Base-by-base conservation (phyloP, 2,888 invertebrate genomes). In the Orchestes rusci region DNA sequence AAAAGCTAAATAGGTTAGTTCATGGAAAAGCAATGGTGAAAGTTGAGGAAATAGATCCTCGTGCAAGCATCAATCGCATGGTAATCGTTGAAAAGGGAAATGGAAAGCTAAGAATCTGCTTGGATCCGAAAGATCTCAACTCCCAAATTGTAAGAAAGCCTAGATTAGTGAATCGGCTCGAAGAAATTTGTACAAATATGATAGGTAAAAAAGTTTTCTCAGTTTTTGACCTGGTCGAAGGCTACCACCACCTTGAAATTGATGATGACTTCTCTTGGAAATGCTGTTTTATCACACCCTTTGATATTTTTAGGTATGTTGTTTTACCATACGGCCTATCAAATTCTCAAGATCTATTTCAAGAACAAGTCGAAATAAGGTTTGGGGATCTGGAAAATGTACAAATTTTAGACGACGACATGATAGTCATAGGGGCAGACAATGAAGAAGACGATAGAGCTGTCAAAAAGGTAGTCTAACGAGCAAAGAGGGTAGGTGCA, bases 51-150 rank as follows among this genome's bases (percentile, higher is more conserved):
- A 42, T 48, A 10, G 35, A 46, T 34, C n/a, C 39, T n/a, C 10
- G 29, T 3, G 46, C 42, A 32, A 53, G 50, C 41, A 45, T 50
- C 20, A 50, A 50, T 36, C 30, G 50, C 23, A 40, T 50, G 5
- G 50, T 50, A 16, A 2, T 52, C 12, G 50, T 50, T 10, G 47
- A 48, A 48, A 49, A 48, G 28, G 15, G 37, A 10, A 44, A 48
- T 23, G 23, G 23, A 5, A 23, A 23, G 10, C 5, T 23, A 23
- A 23, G 5, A 10, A 7, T 23, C 5, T 23, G 23, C 23, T 10
- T 34, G n/a, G 34, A 34, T 5, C 34, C 34, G 16, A 17, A 3
- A 3, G 34, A 34, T 3, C 16, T 15, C 16, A 34, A 16, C 10
- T 34, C 16, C 5, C 34, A 34, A 16, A 34, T 34, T 2, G 12